Percentiles rank a stretch among this genome's conserved stretches.
Evolutionary conservation across 1,140 invertebrate species (phyloP).

Genomic region (Choristoneura fumiferana): DNA sequence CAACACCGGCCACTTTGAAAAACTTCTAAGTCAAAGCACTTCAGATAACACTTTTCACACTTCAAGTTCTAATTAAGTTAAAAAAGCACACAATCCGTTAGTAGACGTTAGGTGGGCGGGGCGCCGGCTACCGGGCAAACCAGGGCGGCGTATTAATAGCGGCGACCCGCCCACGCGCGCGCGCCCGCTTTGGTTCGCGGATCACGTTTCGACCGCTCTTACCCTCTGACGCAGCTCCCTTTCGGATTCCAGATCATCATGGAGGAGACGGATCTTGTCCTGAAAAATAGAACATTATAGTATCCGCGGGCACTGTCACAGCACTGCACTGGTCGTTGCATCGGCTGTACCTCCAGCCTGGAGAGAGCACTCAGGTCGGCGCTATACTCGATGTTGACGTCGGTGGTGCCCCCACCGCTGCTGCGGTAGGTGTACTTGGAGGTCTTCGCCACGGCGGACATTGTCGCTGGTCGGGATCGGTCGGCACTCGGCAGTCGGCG

Average conservation of each 20-base stretch:
- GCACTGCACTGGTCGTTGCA: conserved; percentile 59
- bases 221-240: conserved; percentile 98
- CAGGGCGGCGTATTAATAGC: conserved; percentile 64
- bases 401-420: conserved; percentile 87
- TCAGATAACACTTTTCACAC: conserved; percentile 9
- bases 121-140: conserved; percentile 41
- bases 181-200: conserved; percentile 62
- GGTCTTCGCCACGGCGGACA: conserved; percentile 88
- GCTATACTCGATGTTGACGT: conserved; percentile 96
- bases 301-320: conserved; percentile 70
- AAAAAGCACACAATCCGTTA: conserved; percentile 17
- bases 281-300: conserved; percentile 81
- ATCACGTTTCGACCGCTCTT: conserved; percentile 80
- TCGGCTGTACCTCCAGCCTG: conserved; percentile 91
- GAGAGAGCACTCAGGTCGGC: conserved; percentile 94
- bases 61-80: conserved; percentile 21
- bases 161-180: conserved; percentile 60
- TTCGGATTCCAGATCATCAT: conserved; percentile 98
- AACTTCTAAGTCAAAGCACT: conserved; percentile 19
- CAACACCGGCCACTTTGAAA: not conserved
- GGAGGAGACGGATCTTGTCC: conserved; percentile 98
- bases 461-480: conserved; percentile 78
- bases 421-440: conserved; percentile 94
- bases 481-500: conserved; percentile 70
- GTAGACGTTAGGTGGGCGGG: conserved; percentile 36